Evolutionary conservation across 2,888 invertebrate genomes (phyloP).

Genomic region (Scaptodrosophila latifasciaeformis): DNA sequence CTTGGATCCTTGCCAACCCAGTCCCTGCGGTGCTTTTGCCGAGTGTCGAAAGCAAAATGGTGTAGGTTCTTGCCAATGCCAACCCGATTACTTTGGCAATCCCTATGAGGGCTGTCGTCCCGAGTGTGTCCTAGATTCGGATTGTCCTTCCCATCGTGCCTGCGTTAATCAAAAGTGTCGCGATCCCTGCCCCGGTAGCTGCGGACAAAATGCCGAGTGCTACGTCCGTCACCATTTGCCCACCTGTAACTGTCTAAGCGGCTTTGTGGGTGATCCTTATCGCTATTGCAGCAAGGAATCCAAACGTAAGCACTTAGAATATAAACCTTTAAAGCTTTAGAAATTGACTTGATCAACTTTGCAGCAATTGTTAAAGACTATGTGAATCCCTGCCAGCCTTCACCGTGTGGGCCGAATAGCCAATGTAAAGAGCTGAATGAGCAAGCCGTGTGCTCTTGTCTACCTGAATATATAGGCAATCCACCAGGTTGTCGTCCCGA

Average conservation of each 20-base stretch:
- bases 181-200: constrained; percentile 87
- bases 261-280: constrained; percentile 87
- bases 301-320: constrained; percentile 76
- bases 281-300: constrained; percentile 77
- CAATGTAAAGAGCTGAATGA: constrained; percentile 82
- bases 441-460: constrained; percentile 82
- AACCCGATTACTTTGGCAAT: constrained; percentile 83
- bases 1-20: constrained; percentile 82
- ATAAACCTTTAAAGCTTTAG: background rate
- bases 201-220: constrained; percentile 84
- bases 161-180: constrained; percentile 84
- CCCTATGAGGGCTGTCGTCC: constrained; percentile 86
- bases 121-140: constrained; percentile 83
- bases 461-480: constrained; percentile 80
- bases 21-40: constrained; percentile 88
- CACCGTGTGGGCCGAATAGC: constrained; percentile 87
- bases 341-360: background rate
- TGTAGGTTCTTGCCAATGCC: constrained; percentile 83
- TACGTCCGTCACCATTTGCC: constrained; percentile 84
- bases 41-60: constrained; percentile 81
- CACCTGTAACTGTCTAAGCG: constrained; percentile 81
- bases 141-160: constrained; percentile 82
- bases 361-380: constrained; percentile 59
- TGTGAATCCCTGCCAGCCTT: constrained; percentile 75
- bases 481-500: constrained; percentile 85